Evolutionary conservation across 2,797 vertebrate genomes (phyloP).

Genomic region (Danio aesculapii): DNA sequence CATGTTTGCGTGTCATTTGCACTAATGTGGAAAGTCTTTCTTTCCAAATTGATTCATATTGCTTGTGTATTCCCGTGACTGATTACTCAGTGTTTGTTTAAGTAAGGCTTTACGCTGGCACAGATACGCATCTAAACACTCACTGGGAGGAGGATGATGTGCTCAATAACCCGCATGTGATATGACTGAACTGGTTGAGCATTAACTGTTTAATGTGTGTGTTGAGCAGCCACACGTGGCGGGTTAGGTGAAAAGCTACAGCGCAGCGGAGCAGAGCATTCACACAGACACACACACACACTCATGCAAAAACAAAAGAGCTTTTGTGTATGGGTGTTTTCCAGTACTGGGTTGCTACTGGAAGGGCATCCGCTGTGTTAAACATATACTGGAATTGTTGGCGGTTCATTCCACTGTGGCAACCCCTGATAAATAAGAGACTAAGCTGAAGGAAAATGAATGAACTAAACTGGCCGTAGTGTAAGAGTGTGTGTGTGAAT

Average conservation of each 20-base stretch:
- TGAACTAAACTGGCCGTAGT: no score
- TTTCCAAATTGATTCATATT: constrained; percentile 59
- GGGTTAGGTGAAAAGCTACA: constrained; percentile 75
- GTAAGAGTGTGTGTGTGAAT: no score
- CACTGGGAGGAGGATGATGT: constrained; percentile 67
- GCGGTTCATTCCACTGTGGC: no score
- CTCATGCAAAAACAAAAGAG: no score
- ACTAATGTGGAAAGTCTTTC: constrained; percentile 62
- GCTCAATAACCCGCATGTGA: constrained; percentile 82
- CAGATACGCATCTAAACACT: constrained; percentile 76
- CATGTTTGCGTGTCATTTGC: constrained; percentile 32
- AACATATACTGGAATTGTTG: no score
- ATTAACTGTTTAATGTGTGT: constrained; percentile 84
- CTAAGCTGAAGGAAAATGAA: no score
- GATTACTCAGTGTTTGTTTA: constrained; percentile 79
- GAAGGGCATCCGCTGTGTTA: no score
- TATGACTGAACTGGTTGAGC: constrained; percentile 83
- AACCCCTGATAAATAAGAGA: no score
- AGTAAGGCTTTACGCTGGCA: constrained; percentile 67
- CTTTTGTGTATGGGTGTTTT: no score
- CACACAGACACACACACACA: constrained; percentile 65
- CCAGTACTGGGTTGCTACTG: no score
- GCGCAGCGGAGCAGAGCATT: constrained; percentile 80
- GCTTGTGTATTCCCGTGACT: constrained; percentile 63
- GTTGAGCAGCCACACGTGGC: constrained; percentile 75